These are phyloP conservation scores for Rhynchonycteris naso DNA, from an alignment of 2,797 vertebrate genomes.

Conservation along the genomic window DNA sequence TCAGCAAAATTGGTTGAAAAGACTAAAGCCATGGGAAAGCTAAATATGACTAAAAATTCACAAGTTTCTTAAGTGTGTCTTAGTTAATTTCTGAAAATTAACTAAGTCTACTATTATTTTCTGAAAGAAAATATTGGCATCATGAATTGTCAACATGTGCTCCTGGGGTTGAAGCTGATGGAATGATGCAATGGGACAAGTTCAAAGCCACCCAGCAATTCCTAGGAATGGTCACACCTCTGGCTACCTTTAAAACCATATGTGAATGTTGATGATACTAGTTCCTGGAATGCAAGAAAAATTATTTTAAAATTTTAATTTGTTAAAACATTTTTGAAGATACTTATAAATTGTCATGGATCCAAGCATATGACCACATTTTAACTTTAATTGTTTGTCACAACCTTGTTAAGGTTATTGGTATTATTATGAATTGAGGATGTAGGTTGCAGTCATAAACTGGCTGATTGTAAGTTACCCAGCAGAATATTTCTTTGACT, in stretches of 20 bases:
- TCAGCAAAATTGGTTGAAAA: not conserved
- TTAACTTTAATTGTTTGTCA: not conserved
- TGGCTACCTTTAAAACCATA: not conserved
- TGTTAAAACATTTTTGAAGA: slow-evolving; percentile 45
- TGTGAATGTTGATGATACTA: not conserved
- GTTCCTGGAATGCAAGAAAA: not conserved
- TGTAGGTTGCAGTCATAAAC: not conserved
- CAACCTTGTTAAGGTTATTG: not conserved
- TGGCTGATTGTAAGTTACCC: not conserved
- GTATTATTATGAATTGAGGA: not conserved
- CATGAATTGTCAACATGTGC: not conserved
- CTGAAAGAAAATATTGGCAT: slow-evolving; percentile 24
- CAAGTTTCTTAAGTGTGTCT: not conserved
- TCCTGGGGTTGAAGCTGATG: not conserved
- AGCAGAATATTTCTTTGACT: not conserved
- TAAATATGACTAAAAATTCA: not conserved
- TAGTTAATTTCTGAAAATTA: not conserved
- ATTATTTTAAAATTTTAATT: not conserved
- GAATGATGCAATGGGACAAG: not conserved
- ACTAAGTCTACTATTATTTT: not conserved
- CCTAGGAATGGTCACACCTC: not conserved
- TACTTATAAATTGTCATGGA: not conserved
- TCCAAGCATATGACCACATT: not conserved
- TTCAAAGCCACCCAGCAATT: not conserved
- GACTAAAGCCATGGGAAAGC: not conserved